These are phyloP conservation scores for Pampusana beccarii DNA, from an alignment of 2,113 vertebrate species.

Conservation along the genomic window DNA sequence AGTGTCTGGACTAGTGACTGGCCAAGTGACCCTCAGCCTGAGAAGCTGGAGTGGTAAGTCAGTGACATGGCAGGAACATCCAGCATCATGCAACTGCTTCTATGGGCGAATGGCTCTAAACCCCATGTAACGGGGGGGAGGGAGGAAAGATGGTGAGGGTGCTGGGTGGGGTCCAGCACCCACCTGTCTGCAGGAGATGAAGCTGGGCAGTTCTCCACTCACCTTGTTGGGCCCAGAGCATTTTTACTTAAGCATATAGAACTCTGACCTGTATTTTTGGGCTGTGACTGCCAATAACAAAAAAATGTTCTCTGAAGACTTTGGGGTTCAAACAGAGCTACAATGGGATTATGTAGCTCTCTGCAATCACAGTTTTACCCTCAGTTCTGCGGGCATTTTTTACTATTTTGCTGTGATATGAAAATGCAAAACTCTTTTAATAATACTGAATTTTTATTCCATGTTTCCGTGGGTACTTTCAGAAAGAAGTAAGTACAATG, in stretches of 20 bases:
- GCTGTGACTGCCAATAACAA: background rate
- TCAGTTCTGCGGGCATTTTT: background rate
- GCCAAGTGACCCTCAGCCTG: background rate
- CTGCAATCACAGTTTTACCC: background rate
- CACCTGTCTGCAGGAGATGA: background rate
- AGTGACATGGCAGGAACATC: background rate
- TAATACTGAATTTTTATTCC: conserved; percentile 70
- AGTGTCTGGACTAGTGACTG: background rate
- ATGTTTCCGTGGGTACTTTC: conserved; percentile 73
- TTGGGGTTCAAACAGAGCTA: background rate
- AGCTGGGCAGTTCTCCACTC: background rate
- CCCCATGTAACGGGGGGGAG: rapidly evolving
- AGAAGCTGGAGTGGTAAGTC: background rate
- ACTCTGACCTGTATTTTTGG: background rate
- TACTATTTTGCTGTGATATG: conserved; percentile 42
- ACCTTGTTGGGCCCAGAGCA: background rate
- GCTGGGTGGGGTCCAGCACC: background rate
- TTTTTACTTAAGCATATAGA: background rate
- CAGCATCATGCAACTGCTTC: background rate
- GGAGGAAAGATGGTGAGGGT: background rate
- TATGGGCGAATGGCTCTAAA: background rate
- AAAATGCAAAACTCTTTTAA: conserved; percentile 60
- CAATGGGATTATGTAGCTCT: background rate
- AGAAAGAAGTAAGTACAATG: conserved; percentile 71
- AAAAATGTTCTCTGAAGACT: background rate